A percentile compares a stretch with the other conserved stretches of the same genome.
phyloP scores from a whole-genome alignment of 2,888 invertebrate genomes.

The Philhelius pedissequus region DNA sequence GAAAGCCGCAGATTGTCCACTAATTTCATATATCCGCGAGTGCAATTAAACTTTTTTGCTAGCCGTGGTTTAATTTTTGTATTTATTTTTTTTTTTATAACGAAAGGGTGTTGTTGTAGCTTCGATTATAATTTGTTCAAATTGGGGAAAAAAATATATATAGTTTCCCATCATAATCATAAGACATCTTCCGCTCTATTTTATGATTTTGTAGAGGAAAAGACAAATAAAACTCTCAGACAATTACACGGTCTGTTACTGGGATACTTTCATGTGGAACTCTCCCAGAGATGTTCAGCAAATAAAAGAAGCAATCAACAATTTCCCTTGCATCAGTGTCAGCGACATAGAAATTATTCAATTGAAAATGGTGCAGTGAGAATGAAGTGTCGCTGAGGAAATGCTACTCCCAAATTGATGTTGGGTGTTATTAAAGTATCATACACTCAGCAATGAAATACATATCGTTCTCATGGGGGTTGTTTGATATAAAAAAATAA shows the following conservation, averaged over 20 bases:
- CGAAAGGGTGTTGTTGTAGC: background rate
- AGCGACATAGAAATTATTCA: slow-evolving; percentile 52
- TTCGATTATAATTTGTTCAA: background rate
- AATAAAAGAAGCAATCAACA: slow-evolving; percentile 36
- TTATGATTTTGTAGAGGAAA: background rate
- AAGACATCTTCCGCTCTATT: slow-evolving; percentile 33
- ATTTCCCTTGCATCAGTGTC: slow-evolving; percentile 45
- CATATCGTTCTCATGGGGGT: slow-evolving; percentile 10
- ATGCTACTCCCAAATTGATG: background rate
- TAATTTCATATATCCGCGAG: slow-evolving; percentile 41
- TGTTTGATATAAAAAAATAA: background rate
- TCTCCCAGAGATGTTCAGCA: slow-evolving; percentile 18
- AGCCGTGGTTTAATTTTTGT: background rate
- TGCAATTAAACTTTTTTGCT: slow-evolving; percentile 15
- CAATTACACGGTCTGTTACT: slow-evolving; percentile 49
- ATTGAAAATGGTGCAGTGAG: slow-evolving; percentile 33
- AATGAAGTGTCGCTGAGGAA: background rate
- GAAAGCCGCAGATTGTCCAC: slow-evolving; percentile 19
- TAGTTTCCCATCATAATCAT: slow-evolving; percentile 46
- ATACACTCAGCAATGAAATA: background rate
- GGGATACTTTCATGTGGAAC: slow-evolving; percentile 40
- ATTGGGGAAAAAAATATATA: background rate
- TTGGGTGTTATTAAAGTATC: background rate
- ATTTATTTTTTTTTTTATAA: background rate
- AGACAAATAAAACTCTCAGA: slow-evolving; percentile 57